phyloP scores from a whole-genome alignment of 1,140 invertebrate genomes.

The Drosophila elegans region DNA sequence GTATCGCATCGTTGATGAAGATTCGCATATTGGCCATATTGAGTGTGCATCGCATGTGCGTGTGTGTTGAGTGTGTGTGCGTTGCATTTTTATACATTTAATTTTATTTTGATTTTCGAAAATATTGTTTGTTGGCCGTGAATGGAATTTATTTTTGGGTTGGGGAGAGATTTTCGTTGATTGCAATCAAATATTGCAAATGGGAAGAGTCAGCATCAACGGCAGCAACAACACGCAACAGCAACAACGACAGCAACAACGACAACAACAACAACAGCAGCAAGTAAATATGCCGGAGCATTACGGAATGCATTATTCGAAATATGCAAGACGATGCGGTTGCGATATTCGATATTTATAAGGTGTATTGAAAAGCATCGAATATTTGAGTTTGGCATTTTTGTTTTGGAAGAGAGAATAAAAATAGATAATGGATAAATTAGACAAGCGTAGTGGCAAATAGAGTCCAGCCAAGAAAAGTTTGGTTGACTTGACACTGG shows the following conservation, averaged over 20 bases:
- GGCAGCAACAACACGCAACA: slow-evolving; percentile 32
- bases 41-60: slow-evolving; percentile 23
- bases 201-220: slow-evolving; percentile 44
- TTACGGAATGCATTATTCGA: slow-evolving; percentile 69
- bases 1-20: slow-evolving; percentile 60
- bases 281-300: slow-evolving; percentile 28
- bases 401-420: slow-evolving; percentile 83
- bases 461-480: slow-evolving; percentile 48
- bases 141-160: slow-evolving; percentile 23
- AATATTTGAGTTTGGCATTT: slow-evolving; percentile 59
- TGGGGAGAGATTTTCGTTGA: slow-evolving; percentile 18
- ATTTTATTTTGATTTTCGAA: slow-evolving; percentile 33
- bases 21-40: slow-evolving; percentile 45
- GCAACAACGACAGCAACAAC: slow-evolving; percentile 33
- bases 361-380: slow-evolving; percentile 67
- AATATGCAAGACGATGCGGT: slow-evolving; percentile 60
- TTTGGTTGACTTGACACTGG: slow-evolving; percentile 30
- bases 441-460: slow-evolving; percentile 67
- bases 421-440: slow-evolving; percentile 81
- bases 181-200: slow-evolving; percentile 8
- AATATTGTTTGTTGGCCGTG: slow-evolving; percentile 50
- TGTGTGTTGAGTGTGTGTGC: slow-evolving; percentile 30
- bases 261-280: slow-evolving; percentile 27
- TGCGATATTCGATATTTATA: slow-evolving; percentile 55
- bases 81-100: slow-evolving; percentile 48